These are phyloP conservation scores for Todiramphus saurophagus DNA, from an alignment of 2,113 vertebrate genomes.

Conservation along the genomic window DNA sequence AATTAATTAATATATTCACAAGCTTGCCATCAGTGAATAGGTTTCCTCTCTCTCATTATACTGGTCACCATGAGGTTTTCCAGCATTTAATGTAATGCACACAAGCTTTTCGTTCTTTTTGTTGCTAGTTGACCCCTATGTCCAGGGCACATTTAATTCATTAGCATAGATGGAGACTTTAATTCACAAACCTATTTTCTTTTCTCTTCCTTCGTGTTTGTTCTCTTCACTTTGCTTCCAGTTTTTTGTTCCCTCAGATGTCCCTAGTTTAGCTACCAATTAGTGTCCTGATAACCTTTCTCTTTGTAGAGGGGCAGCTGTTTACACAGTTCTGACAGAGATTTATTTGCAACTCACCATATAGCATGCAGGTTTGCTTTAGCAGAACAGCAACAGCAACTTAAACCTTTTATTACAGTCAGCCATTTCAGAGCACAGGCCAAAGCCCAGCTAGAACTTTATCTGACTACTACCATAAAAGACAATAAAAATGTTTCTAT, in stretches of 20 bases:
- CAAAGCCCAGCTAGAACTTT: background rate
- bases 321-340: background rate
- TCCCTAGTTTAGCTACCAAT: background rate
- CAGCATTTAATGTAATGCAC: background rate
- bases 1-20: background rate
- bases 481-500: background rate
- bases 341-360: slow-evolving; percentile 47
- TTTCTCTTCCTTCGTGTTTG: background rate
- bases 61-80: background rate
- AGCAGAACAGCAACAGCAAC: background rate
- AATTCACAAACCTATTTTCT: background rate
- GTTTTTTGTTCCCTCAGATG: background rate
- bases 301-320: background rate
- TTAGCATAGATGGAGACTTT: background rate
- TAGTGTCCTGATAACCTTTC: background rate
- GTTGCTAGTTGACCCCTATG: background rate
- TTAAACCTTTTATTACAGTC: background rate
- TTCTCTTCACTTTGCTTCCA: background rate
- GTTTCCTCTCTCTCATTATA: background rate
- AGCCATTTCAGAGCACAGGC: background rate
- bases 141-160: background rate
- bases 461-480: background rate
- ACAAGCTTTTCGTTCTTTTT: background rate
- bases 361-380: background rate
- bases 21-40: background rate